Conservation (phyloP, 2,797 vertebrate species). For the Salmo trutta region DNA sequence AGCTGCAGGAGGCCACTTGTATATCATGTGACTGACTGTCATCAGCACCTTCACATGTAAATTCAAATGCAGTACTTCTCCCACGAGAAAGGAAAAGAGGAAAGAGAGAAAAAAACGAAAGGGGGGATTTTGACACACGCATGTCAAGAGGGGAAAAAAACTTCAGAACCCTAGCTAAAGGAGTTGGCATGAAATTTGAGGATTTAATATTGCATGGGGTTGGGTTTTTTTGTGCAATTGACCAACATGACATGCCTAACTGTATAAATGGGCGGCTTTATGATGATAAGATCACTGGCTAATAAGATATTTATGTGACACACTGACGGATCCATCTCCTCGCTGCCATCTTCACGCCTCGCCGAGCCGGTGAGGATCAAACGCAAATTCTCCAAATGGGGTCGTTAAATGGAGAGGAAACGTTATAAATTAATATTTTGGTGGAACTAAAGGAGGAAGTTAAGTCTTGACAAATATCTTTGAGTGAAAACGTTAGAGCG, state of each 20-base stretch:
- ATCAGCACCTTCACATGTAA: conserved; percentile 34
- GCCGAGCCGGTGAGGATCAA: conserved; percentile 75
- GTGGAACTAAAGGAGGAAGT: conserved; percentile 47
- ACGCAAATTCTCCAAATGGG: conserved; percentile 79
- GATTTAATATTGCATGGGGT: conserved; percentile 77
- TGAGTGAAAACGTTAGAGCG: conserved; percentile 38
- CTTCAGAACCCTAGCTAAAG: conserved; percentile 72
- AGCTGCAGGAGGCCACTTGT: conserved; percentile 14
- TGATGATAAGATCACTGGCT: conserved; percentile 94
- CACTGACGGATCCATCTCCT: conserved; percentile 83
- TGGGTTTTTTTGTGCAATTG: conserved; percentile 81
- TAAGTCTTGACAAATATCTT: conserved; percentile 46
- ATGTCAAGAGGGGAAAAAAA: conserved; percentile 47
- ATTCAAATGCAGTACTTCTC: conserved; percentile 33
- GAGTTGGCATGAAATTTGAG: conserved; percentile 74
- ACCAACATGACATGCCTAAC: conserved; percentile 86
- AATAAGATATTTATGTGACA: conserved; percentile 98
- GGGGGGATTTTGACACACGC: conserved; percentile 41
- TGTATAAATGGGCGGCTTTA: conserved; percentile 93
- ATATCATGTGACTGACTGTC: conserved; percentile 28
- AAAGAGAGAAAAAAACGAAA: conserved; percentile 25
- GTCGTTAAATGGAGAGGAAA: conserved; percentile 79
- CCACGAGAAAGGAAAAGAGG: conserved; percentile 19
- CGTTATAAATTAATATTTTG: conserved; percentile 76
- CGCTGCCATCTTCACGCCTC: conserved; percentile 72